These are phyloP conservation scores for Agonopterix heracliana DNA, from an alignment of 2,888 invertebrate species.

Conservation along the genomic window DNA sequence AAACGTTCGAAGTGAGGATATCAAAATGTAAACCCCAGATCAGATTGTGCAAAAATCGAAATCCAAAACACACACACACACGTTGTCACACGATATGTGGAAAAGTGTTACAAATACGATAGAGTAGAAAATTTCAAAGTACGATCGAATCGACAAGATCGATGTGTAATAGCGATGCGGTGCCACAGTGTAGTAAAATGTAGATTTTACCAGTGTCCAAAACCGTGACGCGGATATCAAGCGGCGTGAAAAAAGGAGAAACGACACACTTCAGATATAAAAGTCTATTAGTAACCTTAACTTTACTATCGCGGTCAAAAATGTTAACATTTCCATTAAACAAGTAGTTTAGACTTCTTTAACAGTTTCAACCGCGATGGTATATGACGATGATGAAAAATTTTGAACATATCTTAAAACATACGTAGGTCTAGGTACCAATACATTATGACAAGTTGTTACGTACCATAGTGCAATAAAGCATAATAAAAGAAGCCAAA, in stretches of 20 bases:
- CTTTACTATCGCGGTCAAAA: constrained; percentile 37
- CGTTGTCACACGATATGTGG: too few species aligned
- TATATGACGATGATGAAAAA: constrained; percentile 25
- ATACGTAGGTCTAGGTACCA: constrained; percentile 22
- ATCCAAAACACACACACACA: too few species aligned
- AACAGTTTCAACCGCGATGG: constrained; percentile 31
- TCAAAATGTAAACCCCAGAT: too few species aligned
- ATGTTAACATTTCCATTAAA: constrained; percentile 7
- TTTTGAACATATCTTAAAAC: constrained; percentile 6
- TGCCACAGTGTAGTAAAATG: constrained; percentile 49
- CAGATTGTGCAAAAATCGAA: too few species aligned
- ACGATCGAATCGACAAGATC: background rate
- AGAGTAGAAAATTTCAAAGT: background rate
- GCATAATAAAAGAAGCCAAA: constrained; percentile 52
- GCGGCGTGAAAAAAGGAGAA: constrained; percentile 76
- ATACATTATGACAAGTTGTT: constrained; percentile 1
- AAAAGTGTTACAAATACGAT: background rate
- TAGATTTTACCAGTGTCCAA: constrained; percentile 73
- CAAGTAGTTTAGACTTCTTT: background rate
- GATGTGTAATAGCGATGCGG: constrained; percentile 13
- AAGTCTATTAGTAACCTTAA: constrained; percentile 39
- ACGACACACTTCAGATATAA: constrained; percentile 70
- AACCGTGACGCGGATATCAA: constrained; percentile 71
- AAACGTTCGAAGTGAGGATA: too few species aligned
- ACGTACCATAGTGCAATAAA: constrained; percentile 39